Evolutionary conservation across 2,888 invertebrate species (phyloP).

Genomic region (Eristalis arbustorum): DNA sequence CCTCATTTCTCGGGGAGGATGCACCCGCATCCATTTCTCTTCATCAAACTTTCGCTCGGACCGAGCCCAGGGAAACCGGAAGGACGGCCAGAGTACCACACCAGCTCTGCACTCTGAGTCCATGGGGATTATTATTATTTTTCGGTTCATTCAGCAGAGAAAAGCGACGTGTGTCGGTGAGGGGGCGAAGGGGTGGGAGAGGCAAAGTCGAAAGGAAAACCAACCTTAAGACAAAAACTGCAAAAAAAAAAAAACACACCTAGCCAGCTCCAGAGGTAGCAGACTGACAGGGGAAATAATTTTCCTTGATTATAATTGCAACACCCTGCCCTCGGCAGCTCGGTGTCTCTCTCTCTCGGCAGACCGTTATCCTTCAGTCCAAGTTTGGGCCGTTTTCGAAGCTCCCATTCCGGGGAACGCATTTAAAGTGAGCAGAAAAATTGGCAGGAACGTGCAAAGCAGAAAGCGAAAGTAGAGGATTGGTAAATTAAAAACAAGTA

Average conservation of each 20-base stretch:
- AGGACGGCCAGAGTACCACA: constrained; percentile 20
- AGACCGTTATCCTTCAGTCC: constrained; percentile 24
- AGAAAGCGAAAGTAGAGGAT: constrained; percentile 54
- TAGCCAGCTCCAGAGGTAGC: constrained; percentile 9
- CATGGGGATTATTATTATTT: constrained; percentile 69
- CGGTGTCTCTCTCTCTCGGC: background rate
- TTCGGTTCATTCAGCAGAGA: constrained; percentile 67
- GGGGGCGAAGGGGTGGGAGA: no score
- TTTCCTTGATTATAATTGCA: constrained; percentile 64
- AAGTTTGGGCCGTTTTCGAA: constrained; percentile 25
- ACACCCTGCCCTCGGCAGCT: constrained; percentile 29
- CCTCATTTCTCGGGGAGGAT: constrained; percentile 19
- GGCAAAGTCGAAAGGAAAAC: background rate
- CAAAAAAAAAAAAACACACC: background rate
- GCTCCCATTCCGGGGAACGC: constrained; percentile 7
- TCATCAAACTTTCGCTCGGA: constrained; percentile 49
- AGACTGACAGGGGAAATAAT: constrained; percentile 37
- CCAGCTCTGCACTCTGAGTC: constrained; percentile 10
- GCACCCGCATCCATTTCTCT: constrained; percentile 59
- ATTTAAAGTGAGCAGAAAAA: constrained; percentile 40
- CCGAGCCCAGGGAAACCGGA: constrained; percentile 27
- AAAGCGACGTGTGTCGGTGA: background rate
- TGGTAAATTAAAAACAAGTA: constrained; percentile 58
- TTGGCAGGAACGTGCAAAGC: constrained; percentile 32
- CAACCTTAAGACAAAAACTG: constrained; percentile 43